A percentile compares a stretch with the other conserved stretches of the same genome.
Conservation (phyloP, 2,888 invertebrate species). For the Acleris emargana region DNA sequence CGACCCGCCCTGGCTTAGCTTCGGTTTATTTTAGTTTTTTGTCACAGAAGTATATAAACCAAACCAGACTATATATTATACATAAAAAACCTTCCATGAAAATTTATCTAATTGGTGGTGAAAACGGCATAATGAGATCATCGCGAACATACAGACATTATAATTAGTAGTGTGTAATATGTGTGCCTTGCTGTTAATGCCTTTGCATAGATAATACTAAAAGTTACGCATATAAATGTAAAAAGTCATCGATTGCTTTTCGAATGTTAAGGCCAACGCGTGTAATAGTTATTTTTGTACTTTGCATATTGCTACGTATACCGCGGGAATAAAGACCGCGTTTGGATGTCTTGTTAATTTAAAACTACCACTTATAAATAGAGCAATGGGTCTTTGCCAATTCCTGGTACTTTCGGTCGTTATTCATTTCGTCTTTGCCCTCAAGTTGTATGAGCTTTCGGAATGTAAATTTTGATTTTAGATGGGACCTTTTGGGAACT, state of each 20-base stretch:
- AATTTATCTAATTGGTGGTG: no score
- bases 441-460: neutral
- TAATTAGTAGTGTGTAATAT: no score
- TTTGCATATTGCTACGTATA: neutral
- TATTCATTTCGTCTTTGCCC: neutral
- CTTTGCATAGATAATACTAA: neutral
- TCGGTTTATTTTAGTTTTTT: no score
- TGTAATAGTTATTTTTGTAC: neutral
- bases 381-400: constrained; percentile 6
- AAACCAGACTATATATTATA: no score
- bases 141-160: no score
- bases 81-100: no score
- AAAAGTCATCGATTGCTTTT: neutral
- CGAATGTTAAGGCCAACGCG: constrained; percentile 9
- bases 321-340: neutral
- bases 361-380: constrained; percentile 3
- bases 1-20: no score
- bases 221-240: neutral
- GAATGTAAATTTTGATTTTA: neutral
- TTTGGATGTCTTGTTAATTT: constrained; percentile 4
- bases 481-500: neutral
- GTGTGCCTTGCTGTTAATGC: no score
- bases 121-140: no score
- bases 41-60: no score
- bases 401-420: constrained; percentile 3